These are phyloP conservation scores for Scaeva pyrastri DNA, from an alignment of 2,888 invertebrate genomes.

Conservation along the genomic window DNA sequence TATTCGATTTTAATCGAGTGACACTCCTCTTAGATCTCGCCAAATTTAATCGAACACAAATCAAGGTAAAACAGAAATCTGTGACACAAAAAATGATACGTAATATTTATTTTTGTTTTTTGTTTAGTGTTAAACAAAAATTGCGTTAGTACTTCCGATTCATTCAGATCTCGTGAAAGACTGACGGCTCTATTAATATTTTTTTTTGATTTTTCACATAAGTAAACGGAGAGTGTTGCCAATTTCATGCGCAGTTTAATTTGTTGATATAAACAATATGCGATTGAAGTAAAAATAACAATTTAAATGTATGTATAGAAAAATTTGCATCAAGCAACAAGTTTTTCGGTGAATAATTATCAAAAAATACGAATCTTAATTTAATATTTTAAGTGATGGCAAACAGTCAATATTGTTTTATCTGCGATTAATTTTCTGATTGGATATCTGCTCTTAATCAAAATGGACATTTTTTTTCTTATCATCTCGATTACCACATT, in stretches of 20 bases:
- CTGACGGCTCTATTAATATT: slow-evolving; percentile 29
- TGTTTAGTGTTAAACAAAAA: not conserved
- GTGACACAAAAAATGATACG: not conserved
- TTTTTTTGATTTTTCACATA: not conserved
- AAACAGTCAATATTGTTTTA: not conserved
- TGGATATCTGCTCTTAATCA: not conserved
- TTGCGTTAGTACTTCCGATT: slow-evolving; percentile 22
- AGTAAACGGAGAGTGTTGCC: slow-evolving; percentile 29
- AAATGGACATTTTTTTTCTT: not conserved
- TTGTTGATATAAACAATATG: not conserved
- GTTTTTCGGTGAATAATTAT: not conserved
- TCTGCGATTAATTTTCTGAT: not conserved
- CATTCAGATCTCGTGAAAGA: slow-evolving; percentile 16
- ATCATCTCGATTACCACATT: not conserved
- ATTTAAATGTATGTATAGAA: not conserved
- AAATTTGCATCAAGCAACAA: not conserved
- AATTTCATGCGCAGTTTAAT: slow-evolving; percentile 14
- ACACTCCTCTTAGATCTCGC: not conserved
- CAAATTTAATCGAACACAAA: not conserved
- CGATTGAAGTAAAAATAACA: not conserved
- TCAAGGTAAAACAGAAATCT: not conserved
- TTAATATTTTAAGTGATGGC: not conserved
- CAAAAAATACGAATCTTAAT: not conserved
- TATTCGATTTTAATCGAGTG: not conserved
- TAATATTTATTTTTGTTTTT: not conserved